Evolutionary conservation across 2,113 vertebrate species (phyloP).

Genomic region (Lanius collurio): DNA sequence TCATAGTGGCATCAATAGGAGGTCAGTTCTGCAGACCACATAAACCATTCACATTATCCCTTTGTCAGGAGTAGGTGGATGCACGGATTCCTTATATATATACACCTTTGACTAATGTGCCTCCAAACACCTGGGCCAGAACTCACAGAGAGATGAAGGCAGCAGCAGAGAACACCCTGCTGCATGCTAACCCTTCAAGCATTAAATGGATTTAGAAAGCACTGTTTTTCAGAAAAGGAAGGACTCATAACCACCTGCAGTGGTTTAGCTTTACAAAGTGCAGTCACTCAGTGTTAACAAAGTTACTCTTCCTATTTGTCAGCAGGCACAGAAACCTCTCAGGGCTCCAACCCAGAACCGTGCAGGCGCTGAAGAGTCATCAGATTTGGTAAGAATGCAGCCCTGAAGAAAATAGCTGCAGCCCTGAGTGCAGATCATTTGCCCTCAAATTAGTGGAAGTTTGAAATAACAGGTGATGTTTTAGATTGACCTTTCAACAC

Average conservation of each 20-base stretch:
- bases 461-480: not conserved
- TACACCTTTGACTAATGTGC: not conserved
- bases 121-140: not conserved
- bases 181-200: not conserved
- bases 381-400: not conserved
- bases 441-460: not conserved
- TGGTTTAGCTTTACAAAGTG: not conserved
- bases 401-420: not conserved
- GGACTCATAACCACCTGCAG: not conserved
- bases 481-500: not conserved
- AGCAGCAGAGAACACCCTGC: not conserved
- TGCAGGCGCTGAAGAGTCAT: not conserved
- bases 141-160: not conserved
- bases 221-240: not conserved
- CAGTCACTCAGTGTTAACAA: not conserved
- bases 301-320: not conserved
- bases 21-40: not conserved
- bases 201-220: not conserved
- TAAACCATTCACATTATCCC: not conserved
- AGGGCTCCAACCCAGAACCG: not conserved
- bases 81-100: not conserved
- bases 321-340: not conserved
- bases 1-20: not conserved
- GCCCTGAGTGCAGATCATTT: not conserved
- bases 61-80: not conserved